phyloP scores from a whole-genome alignment of 2,888 invertebrate species.

The Drosophila kuntzei region DNA sequence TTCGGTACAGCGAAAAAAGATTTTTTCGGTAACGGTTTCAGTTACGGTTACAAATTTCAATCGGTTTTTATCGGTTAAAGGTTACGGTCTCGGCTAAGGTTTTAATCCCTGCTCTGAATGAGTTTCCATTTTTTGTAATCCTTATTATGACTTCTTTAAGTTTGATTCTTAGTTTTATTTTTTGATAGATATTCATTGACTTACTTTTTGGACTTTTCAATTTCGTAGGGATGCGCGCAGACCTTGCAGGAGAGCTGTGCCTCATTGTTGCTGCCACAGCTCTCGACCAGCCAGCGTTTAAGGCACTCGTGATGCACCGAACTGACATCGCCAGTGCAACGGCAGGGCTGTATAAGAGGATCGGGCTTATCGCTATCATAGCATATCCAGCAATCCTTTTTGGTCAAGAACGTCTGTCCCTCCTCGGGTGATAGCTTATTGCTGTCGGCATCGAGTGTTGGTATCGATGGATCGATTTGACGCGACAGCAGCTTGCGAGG shows the following conservation, averaged over 20 bases:
- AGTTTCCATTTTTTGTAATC: too few species aligned
- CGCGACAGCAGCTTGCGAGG: conserved; percentile 93
- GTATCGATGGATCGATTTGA: conserved; percentile 87
- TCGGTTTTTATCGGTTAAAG: too few species aligned
- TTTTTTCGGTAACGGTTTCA: too few species aligned
- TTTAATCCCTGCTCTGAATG: too few species aligned
- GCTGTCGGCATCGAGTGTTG: conserved; percentile 84
- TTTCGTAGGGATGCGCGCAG: conserved; percentile 93
- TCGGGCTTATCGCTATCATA: conserved; percentile 93
- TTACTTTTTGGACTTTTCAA: conserved; percentile 90
- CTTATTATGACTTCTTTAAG: background rate
- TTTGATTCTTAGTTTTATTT: too few species aligned
- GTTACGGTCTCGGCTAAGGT: too few species aligned
- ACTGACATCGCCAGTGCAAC: conserved; percentile 96
- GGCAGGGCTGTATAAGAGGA: conserved; percentile 94
- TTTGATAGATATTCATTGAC: conserved; percentile 34
- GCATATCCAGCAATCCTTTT: conserved; percentile 96
- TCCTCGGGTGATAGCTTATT: conserved; percentile 85
- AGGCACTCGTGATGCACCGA: conserved; percentile 96
- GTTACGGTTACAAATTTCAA: too few species aligned
- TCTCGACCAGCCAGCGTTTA: conserved; percentile 95
- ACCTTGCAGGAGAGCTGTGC: conserved; percentile 93
- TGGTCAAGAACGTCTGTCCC: conserved; percentile 87
- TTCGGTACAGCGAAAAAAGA: too few species aligned
- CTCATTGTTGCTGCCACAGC: conserved; percentile 89